phyloP scores from a whole-genome alignment of 1,140 invertebrate genomes.

The Luehdorfia chinensis region DNA sequence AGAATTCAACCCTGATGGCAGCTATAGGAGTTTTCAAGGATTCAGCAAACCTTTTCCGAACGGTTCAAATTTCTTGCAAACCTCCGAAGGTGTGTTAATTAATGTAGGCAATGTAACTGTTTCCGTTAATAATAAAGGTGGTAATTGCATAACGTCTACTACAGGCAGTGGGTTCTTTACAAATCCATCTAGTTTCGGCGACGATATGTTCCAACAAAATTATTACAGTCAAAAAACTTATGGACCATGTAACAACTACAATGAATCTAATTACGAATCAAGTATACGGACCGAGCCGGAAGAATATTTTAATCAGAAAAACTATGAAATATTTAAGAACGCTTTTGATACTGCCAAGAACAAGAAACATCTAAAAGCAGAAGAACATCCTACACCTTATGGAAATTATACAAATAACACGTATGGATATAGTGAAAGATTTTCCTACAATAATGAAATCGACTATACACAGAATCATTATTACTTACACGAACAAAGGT shows the following conservation, averaged over 20 bases:
- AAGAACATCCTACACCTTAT: conserved; percentile 33
- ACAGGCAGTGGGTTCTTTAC: conserved; percentile 78
- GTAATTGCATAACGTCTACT: conserved; percentile 84
- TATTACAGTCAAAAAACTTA: conserved; percentile 38
- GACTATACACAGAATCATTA: conserved; percentile 41
- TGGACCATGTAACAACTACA: conserved; percentile 25
- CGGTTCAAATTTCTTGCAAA: conserved; percentile 72
- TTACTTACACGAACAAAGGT: conserved; percentile 62
- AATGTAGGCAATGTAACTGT: conserved; percentile 88
- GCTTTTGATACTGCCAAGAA: conserved; percentile 78
- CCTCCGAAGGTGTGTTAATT: conserved; percentile 78
- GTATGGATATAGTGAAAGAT: conserved; percentile 47
- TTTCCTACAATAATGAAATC: conserved; percentile 34
- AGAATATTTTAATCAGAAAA: conserved; percentile 67
- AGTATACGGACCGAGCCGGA: conserved; percentile 29
- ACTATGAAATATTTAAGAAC: conserved; percentile 78
- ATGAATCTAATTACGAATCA: conserved; percentile 31
- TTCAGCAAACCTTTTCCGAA: conserved; percentile 68
- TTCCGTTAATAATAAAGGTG: conserved; percentile 83
- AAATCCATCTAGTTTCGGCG: conserved; percentile 53
- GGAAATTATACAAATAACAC: conserved; percentile 32
- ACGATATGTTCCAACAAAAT: conserved; percentile 48
- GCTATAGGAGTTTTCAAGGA: conserved; percentile 64
- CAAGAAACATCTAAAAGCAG: conserved; percentile 34
- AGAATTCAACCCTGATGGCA: conserved; percentile 51